Conservation (phyloP, 2,113 vertebrate species). For the Labrus mixtus region DNA sequence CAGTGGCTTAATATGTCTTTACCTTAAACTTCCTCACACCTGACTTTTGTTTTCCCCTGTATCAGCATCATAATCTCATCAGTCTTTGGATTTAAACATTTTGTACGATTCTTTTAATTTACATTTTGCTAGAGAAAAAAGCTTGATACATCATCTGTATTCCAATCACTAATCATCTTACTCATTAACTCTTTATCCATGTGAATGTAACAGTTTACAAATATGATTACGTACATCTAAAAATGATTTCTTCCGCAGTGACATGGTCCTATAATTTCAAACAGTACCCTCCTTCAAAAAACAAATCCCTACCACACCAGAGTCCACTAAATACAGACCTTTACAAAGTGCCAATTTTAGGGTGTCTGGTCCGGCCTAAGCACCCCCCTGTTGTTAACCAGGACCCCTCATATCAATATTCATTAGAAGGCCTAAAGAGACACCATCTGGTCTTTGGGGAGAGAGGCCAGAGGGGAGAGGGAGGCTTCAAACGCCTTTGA, state of each 20-base stretch:
- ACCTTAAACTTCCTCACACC: slow-evolving; percentile 11
- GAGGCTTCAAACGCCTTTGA: slow-evolving; percentile 55
- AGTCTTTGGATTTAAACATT: neutral
- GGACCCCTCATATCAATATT: slow-evolving; percentile 82
- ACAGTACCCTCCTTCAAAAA: slow-evolving; percentile 7
- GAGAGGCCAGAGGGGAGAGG: slow-evolving; percentile 57
- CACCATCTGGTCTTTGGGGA: slow-evolving; percentile 81
- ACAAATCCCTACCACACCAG: slow-evolving; percentile 39
- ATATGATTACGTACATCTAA: slow-evolving; percentile 15
- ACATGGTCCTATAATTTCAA: slow-evolving; percentile 1
- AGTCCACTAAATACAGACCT: slow-evolving; percentile 42
- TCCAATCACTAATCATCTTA: too few species aligned
- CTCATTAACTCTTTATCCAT: slow-evolving; percentile 33
- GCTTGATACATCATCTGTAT: neutral
- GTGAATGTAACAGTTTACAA: slow-evolving; percentile 1
- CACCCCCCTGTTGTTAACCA: slow-evolving; percentile 67
- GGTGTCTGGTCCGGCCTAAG: slow-evolving; percentile 29
- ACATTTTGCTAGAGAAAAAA: neutral
- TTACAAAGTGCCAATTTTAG: slow-evolving; percentile 45
- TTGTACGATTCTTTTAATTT: too few species aligned
- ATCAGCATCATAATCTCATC: neutral
- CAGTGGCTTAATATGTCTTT: slow-evolving; percentile 59
- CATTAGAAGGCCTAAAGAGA: slow-evolving; percentile 78
- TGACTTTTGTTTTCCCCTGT: slow-evolving; percentile 13
- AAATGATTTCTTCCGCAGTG: slow-evolving; percentile 8